Evolutionary conservation across 2,113 vertebrate species (phyloP), one percentile per base, ranked within the genome.

Genomic region (Alces alces): DNA sequence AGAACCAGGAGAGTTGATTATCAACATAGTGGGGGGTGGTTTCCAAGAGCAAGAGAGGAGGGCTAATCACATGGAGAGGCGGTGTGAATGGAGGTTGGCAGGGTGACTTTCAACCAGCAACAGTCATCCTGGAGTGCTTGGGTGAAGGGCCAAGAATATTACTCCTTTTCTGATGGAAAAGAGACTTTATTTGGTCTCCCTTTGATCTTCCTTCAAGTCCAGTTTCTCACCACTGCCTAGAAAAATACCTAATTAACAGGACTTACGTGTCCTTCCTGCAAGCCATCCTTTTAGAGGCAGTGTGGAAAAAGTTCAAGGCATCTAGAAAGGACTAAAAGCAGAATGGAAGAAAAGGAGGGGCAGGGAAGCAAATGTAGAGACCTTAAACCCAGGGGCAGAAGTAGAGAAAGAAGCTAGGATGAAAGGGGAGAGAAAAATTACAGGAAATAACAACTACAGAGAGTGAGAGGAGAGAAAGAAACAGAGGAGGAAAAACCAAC

Each of bases 1-100:
- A 96, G 94, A 98, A 97, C 96, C 43, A 76, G 66, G 19, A 79
- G 94, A 92, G 97, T 90, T 97, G 97, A 97, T 98, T 43, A 97
- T 97, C 97, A 97, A 93, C 96, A 89, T 0, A 66, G 87, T 3
- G 7, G 93, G 80, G 58, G 54, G 57, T 25, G 58, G 61, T 28
- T 95, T 86, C 85, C 54, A 80, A 90, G 91, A 91, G 16, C 70
- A 66, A 57, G 96, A 79, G 61, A 83, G 33, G 57, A 45, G 64
- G n/a, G 86, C 30, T 64, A 88, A 45, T 88, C 84, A 96, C 90
- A n/a, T 8, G 47, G 47, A 52, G 14, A 52, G 45, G 5, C 1
- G 30, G 61, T 47, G 94, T 95, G 95, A 79, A 96, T 61, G 82
- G 39, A 95, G 91, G 93, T 97, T 93, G 97, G 30, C 58, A 86